A percentile compares a stretch with the other conserved stretches of the same genome.
These are phyloP conservation scores for Hirtodrosophila trivittata DNA, from an alignment of 2,888 invertebrate genomes.

Conservation along the genomic window DNA sequence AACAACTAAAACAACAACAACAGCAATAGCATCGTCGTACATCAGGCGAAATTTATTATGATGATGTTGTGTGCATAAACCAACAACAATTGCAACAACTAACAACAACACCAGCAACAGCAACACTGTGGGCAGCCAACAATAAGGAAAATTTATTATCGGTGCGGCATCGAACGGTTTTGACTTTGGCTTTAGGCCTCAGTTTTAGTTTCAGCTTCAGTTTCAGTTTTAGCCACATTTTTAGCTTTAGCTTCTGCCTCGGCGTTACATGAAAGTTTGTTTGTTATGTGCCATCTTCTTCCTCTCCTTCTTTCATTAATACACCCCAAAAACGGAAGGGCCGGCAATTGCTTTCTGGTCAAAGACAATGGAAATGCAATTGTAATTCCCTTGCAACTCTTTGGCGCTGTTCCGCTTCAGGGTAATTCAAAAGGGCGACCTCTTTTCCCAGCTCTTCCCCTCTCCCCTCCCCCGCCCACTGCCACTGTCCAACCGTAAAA, in stretches of 20 bases:
- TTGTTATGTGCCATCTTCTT: constrained; percentile 10
- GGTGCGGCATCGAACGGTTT: constrained; percentile 71
- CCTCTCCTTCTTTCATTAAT: constrained; percentile 10
- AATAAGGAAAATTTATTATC: constrained; percentile 76
- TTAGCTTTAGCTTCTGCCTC: constrained; percentile 5
- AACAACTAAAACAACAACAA: constrained; percentile 21
- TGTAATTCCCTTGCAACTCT: constrained; percentile 49
- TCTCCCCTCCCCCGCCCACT: background rate
- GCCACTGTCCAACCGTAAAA: background rate
- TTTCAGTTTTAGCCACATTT: constrained; percentile 6
- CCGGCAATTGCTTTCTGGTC: constrained; percentile 58
- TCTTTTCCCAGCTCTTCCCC: background rate
- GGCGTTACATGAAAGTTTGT: constrained; percentile 32
- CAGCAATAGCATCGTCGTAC: constrained; percentile 47
- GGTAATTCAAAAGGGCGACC: constrained; percentile 26
- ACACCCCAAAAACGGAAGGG: constrained; percentile 62
- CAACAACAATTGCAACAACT: constrained; percentile 39
- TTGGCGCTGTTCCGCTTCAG: constrained; percentile 41
- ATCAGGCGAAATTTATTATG: constrained; percentile 76
- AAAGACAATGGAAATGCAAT: constrained; percentile 68
- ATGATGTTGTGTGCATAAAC: constrained; percentile 74
- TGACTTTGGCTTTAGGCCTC: constrained; percentile 49
- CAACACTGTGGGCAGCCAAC: constrained; percentile 56
- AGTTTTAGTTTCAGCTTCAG: constrained; percentile 1
- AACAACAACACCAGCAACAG: constrained; percentile 20